A percentile compares a stretch with the other conserved stretches of the same genome.
phyloP scores from a whole-genome alignment of 64 coral and sea anemone genomes.

The Dendronephthya gigantea region DNA sequence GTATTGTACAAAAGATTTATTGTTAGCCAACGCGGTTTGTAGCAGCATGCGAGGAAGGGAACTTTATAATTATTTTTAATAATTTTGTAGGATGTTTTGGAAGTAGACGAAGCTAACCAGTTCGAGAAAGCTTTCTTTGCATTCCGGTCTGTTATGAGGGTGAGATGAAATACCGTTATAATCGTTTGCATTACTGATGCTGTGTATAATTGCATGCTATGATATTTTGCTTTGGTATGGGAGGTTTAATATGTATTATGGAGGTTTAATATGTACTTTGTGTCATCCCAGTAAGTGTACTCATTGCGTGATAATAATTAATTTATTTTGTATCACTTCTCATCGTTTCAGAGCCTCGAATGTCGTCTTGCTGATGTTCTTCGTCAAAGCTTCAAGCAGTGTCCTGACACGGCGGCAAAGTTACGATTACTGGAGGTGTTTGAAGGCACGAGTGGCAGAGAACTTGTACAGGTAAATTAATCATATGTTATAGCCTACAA shows the following conservation, averaged over 20 bases:
- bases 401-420: slow-evolving; percentile 89
- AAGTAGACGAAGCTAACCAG: slow-evolving; percentile 66
- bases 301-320: too few species aligned
- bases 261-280: too few species aligned
- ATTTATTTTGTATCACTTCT: too few species aligned
- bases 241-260: too few species aligned
- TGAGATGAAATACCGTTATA: slow-evolving; percentile 48
- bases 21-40: too few species aligned
- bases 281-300: too few species aligned
- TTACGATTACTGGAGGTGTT: slow-evolving; percentile 89
- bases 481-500: too few species aligned
- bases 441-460: slow-evolving; percentile 93
- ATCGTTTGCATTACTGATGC: too few species aligned
- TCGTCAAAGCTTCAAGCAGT: slow-evolving; percentile 89
- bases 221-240: too few species aligned
- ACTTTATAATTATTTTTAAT: not conserved
- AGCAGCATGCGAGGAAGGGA: too few species aligned
- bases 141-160: slow-evolving; percentile 87
- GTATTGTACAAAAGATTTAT: too few species aligned
- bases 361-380: slow-evolving; percentile 75
- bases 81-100: slow-evolving; percentile 72
- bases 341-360: slow-evolving; percentile 55
- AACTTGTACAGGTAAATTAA: slow-evolving; percentile 75
- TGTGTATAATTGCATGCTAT: too few species aligned
- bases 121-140: slow-evolving; percentile 94